Base-by-base conservation (phyloP, 2,113 vertebrate species). In the Protobothrops mucrosquamatus region DNA sequence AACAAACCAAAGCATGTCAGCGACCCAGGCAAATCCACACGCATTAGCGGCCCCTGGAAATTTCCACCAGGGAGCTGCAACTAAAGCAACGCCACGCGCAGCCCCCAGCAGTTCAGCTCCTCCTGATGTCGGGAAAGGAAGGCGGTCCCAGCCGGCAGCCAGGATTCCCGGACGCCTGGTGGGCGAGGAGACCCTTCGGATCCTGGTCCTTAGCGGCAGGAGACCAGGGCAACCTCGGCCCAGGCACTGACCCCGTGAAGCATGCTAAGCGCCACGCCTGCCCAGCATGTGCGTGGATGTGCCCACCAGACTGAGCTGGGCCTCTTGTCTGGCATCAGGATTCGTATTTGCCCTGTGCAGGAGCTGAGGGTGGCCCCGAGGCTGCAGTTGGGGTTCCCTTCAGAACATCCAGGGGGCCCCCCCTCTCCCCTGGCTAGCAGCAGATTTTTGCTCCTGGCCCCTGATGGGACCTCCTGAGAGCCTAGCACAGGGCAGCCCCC, bases 1-100 rank as follows among this genome's bases (percentile, higher is more conserved):
- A 98, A 98, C 97, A 97, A 97, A 97, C 95, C 94, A 96, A 96
- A 97, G 96, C 97, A 96, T 98, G 97, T 97, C 97, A 98, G 97
- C 97, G 96, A 97, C 97, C 97, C 98, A 97, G 97, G 98, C 97
- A 97, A 98, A 98, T 97, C 97, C 95, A 39, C 94, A 95, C 94
- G 94, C 97, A 97, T 96, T 97, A 97, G 97, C 96, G 96, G 97
- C 95, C 96, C 94, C 51, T 26, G 91, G 96, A 97, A 96, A 96
- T 96, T 97, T 96, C 97, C 97, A 95, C 96, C 91, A 57, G 97
- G 97, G 97, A 96, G 87, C 95, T 96, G 97, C 97, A 96, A 97
- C 97, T 97, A 98, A 98, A 97, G 97, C 97, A 98, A 97, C 97
- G 97, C 97, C 97, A 97, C 97, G 96, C 96, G 95, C 97, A 96